phyloP scores from a whole-genome alignment of 2,113 vertebrate genomes.

The Tonatia bakeri region DNA sequence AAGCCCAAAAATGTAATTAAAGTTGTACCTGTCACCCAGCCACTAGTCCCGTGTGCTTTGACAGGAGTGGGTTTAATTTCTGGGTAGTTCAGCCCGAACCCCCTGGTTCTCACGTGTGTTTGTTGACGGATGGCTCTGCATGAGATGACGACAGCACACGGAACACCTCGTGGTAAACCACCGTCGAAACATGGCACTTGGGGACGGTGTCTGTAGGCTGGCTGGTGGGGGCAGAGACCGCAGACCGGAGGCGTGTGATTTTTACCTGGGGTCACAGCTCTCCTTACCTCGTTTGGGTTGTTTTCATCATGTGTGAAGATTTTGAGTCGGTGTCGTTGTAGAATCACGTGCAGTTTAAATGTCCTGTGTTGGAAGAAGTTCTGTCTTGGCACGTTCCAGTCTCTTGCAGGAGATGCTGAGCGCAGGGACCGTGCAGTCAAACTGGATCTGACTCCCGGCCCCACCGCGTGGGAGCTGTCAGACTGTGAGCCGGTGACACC shows the following conservation, averaged over 20 bases:
- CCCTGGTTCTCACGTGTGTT: neutral
- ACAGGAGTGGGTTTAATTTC: constrained; percentile 73
- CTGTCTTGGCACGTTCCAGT: neutral
- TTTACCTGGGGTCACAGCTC: neutral
- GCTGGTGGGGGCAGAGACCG: neutral
- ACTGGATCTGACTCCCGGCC: neutral
- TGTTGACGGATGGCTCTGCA: constrained; percentile 1
- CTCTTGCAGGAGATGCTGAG: neutral
- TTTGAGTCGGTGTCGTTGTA: neutral
- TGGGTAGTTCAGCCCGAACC: constrained; percentile 21
- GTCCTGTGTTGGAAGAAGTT: neutral
- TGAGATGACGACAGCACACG: neutral
- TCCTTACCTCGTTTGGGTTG: neutral
- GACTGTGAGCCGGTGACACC: neutral
- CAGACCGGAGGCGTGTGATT: neutral
- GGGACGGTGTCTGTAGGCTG: neutral
- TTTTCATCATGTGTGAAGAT: neutral
- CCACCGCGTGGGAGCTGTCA: neutral
- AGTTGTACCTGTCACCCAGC: constrained; percentile 70
- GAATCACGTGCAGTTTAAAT: neutral
- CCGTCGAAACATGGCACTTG: neutral
- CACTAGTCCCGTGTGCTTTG: constrained; percentile 52
- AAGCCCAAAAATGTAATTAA: constrained; percentile 76
- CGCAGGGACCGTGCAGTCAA: neutral
- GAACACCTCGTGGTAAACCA: neutral